Conservation (phyloP, 2,113 vertebrate genomes). For the Lontra canadensis region DNA sequence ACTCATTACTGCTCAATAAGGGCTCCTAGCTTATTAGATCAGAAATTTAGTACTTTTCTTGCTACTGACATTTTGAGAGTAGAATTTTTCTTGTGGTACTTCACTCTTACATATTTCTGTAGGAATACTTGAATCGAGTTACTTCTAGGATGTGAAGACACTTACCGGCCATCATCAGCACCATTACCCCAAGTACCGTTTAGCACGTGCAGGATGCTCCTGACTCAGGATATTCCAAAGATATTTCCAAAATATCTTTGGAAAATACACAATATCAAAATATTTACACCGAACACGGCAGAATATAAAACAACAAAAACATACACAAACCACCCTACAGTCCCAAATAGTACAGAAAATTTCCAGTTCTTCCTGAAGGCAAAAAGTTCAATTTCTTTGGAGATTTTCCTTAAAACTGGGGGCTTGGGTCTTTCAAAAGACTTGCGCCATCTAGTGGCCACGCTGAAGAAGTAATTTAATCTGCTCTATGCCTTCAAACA, state of each 20-base stretch:
- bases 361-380: not conserved
- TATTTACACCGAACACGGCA: not conserved
- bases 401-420: not conserved
- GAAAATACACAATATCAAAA: conserved; percentile 28
- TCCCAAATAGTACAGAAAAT: not conserved
- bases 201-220: not conserved
- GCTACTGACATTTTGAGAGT: not conserved
- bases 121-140: not conserved
- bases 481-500: not conserved
- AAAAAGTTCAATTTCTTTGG: conserved; percentile 18
- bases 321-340: not conserved
- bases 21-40: not conserved
- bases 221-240: not conserved
- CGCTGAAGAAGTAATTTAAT: not conserved
- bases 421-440: not conserved
- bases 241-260: not conserved
- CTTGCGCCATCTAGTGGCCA: conserved; percentile 68
- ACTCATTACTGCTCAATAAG: not conserved
- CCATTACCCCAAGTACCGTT: not conserved
- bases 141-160: not conserved
- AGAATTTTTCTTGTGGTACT: not conserved
- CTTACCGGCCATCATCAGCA: not conserved
- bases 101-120: not conserved
- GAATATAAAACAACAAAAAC: conserved; percentile 29
- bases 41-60: not conserved